Conservation (phyloP, 2,797 vertebrate species). For the Gambelia wislizenii region DNA sequence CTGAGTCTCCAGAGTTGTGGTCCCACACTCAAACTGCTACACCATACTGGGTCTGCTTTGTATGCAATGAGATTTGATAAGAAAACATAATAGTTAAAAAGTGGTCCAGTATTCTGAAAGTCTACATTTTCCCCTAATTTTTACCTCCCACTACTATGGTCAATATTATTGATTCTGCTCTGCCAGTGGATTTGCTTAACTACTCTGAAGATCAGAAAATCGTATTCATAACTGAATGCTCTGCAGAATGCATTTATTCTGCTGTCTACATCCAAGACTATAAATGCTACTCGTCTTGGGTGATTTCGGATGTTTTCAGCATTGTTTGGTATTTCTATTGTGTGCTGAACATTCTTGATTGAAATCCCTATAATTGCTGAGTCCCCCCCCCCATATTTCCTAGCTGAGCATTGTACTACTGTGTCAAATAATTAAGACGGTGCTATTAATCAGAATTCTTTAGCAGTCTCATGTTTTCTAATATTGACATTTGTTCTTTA, state of each 20-base stretch:
- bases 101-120: background rate
- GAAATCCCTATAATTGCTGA: slow-evolving; percentile 5
- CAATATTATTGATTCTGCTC: slow-evolving; percentile 1
- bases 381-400: background rate
- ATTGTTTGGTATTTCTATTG: slow-evolving; percentile 1
- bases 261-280: background rate
- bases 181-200: slow-evolving; percentile 9
- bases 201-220: background rate
- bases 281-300: background rate
- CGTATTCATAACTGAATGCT: background rate
- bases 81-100: background rate
- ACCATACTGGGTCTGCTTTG: background rate
- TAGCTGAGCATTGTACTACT: background rate
- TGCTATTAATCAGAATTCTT: background rate
- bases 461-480: background rate
- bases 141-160: background rate
- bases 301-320: background rate
- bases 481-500: background rate
- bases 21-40: too few species aligned
- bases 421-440: background rate
- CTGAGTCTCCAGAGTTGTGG: too few species aligned
- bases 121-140: background rate
- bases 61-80: too few species aligned
- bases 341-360: background rate
- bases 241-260: slow-evolving; percentile 12